A percentile compares a stretch with the other conserved stretches of the same genome.
phyloP scores from a whole-genome alignment of 1,140 invertebrate species.

The Theocolax elegans region DNA sequence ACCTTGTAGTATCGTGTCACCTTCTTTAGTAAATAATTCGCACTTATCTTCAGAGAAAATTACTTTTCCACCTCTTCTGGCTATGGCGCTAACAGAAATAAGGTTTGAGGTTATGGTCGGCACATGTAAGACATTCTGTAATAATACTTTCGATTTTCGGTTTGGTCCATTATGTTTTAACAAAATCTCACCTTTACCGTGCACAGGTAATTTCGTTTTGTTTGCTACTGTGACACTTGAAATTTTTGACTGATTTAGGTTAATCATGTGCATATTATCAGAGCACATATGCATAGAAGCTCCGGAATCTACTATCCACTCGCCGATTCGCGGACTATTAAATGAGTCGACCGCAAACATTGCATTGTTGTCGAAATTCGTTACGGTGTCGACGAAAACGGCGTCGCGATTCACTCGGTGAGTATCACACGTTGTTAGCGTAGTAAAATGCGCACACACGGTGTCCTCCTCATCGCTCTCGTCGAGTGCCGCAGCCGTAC shows the following conservation, averaged over 20 bases:
- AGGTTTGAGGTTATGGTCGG: not conserved
- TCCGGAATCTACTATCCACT: not conserved
- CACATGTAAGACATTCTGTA: not conserved
- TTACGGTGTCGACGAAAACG: no score
- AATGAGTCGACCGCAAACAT: no score
- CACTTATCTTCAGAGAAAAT: no score
- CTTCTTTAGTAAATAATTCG: no score
- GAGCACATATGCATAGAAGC: not conserved
- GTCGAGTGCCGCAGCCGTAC: not conserved
- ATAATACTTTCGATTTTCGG: not conserved
- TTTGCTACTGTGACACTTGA: not conserved
- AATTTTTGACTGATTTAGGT: not conserved
- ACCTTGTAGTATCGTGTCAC: not conserved
- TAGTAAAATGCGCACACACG: not conserved
- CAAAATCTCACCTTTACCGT: not conserved
- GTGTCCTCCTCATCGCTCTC: not conserved
- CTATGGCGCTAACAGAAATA: not conserved
- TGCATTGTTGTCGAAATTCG: no score
- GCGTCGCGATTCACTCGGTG: not conserved
- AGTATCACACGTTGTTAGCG: not conserved
- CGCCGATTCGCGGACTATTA: not conserved
- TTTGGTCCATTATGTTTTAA: not conserved
- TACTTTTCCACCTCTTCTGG: not conserved
- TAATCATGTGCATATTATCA: not conserved
- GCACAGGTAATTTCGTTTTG: not conserved